Percentiles rank a stretch among this genome's conserved stretches.
phyloP scores from a whole-genome alignment of 2,888 invertebrate genomes.

The Melanostoma scalare region DNA sequence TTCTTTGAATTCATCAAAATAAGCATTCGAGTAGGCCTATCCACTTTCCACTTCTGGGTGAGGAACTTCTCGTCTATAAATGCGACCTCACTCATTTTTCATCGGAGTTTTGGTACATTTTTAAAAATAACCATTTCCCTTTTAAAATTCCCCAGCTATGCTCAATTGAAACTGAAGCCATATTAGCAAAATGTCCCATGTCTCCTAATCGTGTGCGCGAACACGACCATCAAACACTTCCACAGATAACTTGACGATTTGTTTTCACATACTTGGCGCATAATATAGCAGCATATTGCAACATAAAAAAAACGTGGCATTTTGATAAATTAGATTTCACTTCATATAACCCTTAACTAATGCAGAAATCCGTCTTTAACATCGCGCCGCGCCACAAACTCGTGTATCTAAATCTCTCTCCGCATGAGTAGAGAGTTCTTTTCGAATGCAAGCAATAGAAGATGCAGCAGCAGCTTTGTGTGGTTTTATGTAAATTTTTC shows the following conservation, averaged over 20 bases:
- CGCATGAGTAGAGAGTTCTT: neutral
- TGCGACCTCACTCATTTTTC: too few species aligned
- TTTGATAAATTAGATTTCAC: constrained; percentile 66
- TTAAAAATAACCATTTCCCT: neutral
- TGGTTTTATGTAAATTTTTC: constrained; percentile 48
- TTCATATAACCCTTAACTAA: constrained; percentile 45
- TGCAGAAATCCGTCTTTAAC: constrained; percentile 41
- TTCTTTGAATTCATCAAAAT: too few species aligned
- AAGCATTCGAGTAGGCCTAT: too few species aligned
- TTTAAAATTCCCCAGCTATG: neutral
- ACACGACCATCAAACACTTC: neutral
- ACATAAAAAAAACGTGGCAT: constrained; percentile 42
- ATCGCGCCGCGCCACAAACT: neutral
- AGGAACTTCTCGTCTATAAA: too few species aligned
- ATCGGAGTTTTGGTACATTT: too few species aligned
- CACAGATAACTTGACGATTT: constrained; percentile 61
- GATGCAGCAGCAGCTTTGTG: constrained; percentile 15
- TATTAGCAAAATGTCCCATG: constrained; percentile 2
- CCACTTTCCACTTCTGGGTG: too few species aligned
- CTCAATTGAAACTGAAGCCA: constrained; percentile 14
- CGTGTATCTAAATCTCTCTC: neutral
- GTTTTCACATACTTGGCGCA: constrained; percentile 58
- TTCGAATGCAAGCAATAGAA: constrained; percentile 13
- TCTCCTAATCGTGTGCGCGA: constrained; percentile 11
- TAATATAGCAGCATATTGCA: constrained; percentile 2